These are phyloP conservation scores for Gasterosteus aculeatus DNA, from an alignment of 2,113 vertebrate species.

Conservation along the genomic window DNA sequence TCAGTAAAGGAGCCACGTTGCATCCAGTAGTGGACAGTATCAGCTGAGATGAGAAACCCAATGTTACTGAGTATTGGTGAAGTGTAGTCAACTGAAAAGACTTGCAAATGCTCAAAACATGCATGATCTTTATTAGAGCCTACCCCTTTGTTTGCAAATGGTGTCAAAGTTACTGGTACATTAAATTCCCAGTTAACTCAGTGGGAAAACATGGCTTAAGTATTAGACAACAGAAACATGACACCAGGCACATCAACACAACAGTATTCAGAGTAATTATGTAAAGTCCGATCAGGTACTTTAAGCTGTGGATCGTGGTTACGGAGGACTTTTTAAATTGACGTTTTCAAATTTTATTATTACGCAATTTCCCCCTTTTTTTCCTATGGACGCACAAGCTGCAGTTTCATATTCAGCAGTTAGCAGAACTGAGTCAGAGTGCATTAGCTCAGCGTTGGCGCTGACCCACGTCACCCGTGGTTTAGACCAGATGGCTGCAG, in stretches of 20 bases:
- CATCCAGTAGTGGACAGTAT: not conserved
- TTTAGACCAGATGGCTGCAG: slow-evolving; percentile 73
- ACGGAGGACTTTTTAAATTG: not conserved
- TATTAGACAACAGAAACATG: slow-evolving; percentile 9
- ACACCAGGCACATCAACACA: not conserved
- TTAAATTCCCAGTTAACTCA: slow-evolving; percentile 27
- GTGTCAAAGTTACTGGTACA: slow-evolving; percentile 27
- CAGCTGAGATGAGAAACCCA: not conserved
- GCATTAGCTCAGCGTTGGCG: slow-evolving; percentile 56
- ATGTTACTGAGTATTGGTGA: not conserved
- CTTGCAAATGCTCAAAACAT: slow-evolving; percentile 83
- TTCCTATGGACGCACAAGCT: not conserved
- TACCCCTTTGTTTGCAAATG: slow-evolving; percentile 76
- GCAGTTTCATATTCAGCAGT: slow-evolving; percentile 31
- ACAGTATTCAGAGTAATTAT: not conserved
- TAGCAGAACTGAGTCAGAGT: slow-evolving; percentile 15
- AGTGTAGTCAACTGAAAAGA: slow-evolving; percentile 82
- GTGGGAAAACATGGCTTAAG: slow-evolving; percentile 1
- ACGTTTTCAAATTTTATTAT: not conserved
- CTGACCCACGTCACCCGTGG: slow-evolving; percentile 40
- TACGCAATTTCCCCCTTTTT: not conserved
- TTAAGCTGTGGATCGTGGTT: not conserved
- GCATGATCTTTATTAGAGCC: slow-evolving; percentile 77
- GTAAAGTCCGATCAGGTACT: not conserved
- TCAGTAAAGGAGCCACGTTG: not conserved